phyloP scores from a whole-genome alignment of 2,113 vertebrate genomes.

The Scophthalmus maximus region DNA sequence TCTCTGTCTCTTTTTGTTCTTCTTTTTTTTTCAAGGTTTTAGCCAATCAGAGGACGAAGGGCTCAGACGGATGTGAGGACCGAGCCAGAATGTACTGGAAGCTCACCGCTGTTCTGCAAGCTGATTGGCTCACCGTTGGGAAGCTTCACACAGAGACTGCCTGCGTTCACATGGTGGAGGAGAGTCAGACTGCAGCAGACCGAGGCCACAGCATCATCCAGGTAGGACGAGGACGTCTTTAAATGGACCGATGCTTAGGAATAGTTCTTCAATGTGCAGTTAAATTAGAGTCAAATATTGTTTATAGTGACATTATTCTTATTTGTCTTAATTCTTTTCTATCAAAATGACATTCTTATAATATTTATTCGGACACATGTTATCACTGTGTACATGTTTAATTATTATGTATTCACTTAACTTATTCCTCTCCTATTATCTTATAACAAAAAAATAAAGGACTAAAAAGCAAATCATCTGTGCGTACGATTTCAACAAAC shows the following conservation, averaged over 20 bases:
- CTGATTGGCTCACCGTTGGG: slow-evolving; percentile 56
- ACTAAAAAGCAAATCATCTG: too few species aligned
- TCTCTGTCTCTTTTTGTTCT: neutral
- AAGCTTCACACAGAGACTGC: neutral
- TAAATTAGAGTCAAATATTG: neutral
- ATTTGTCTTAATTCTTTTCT: neutral
- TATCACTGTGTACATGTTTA: neutral
- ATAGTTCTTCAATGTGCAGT: neutral
- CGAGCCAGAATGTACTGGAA: slow-evolving; percentile 62
- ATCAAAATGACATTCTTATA: neutral
- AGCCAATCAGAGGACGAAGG: slow-evolving; percentile 34
- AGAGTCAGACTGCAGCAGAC: neutral
- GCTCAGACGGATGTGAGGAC: neutral
- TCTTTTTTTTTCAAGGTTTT: neutral
- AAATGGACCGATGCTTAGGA: neutral
- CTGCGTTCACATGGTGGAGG: neutral
- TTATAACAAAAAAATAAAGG: neutral
- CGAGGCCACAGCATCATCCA: neutral
- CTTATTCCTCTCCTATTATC: neutral
- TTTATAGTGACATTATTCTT: neutral
- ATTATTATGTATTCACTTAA: neutral
- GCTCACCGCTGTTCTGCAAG: slow-evolving; percentile 22
- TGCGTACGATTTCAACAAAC: too few species aligned
- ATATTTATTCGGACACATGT: neutral
- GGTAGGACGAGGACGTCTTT: slow-evolving; percentile 5